phyloP scores from a whole-genome alignment of 2,797 vertebrate genomes.

The Odontamblyopus lacepedii region DNA sequence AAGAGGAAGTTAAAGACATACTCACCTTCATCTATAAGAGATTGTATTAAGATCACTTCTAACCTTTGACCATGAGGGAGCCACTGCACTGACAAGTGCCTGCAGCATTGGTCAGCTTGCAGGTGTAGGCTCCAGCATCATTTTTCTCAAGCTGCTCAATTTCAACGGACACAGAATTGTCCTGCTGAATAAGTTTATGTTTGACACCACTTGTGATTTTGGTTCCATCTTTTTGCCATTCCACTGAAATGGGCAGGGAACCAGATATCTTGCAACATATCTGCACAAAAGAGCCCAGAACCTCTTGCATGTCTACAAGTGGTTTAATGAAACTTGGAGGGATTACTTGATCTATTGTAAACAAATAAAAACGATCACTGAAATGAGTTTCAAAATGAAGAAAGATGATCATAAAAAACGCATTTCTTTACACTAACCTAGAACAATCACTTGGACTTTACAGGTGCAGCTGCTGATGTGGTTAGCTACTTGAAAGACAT shows the following conservation, averaged over 20 bases:
- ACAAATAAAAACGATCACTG: conserved; percentile 36
- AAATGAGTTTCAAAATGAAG: neutral
- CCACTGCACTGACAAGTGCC: conserved; percentile 89
- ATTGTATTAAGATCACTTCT: conserved; percentile 36
- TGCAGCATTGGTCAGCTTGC: conserved; percentile 89
- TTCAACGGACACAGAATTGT: conserved; percentile 87
- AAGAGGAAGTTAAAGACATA: conserved; percentile 50
- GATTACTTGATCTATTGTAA: conserved; percentile 90
- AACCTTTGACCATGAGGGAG: conserved; percentile 80
- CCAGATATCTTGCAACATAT: conserved; percentile 94
- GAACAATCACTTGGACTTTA: conserved; percentile 85
- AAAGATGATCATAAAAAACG: neutral
- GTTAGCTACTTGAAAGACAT: conserved; percentile 92
- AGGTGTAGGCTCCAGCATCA: conserved; percentile 90
- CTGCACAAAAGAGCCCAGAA: conserved; percentile 88
- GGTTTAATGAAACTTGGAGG: conserved; percentile 93
- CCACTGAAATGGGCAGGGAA: conserved; percentile 90
- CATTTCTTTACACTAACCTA: conserved; percentile 86
- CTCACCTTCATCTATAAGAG: conserved; percentile 41
- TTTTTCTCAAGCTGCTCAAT: conserved; percentile 86
- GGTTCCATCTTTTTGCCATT: conserved; percentile 92
- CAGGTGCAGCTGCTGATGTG: conserved; percentile 92
- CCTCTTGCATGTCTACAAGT: conserved; percentile 87
- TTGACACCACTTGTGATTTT: conserved; percentile 89
- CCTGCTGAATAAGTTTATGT: conserved; percentile 88